Percentiles rank a stretch among this genome's conserved stretches.
phyloP scores from a whole-genome alignment of 2,888 invertebrate genomes.

The Smittia sp. region DNA sequence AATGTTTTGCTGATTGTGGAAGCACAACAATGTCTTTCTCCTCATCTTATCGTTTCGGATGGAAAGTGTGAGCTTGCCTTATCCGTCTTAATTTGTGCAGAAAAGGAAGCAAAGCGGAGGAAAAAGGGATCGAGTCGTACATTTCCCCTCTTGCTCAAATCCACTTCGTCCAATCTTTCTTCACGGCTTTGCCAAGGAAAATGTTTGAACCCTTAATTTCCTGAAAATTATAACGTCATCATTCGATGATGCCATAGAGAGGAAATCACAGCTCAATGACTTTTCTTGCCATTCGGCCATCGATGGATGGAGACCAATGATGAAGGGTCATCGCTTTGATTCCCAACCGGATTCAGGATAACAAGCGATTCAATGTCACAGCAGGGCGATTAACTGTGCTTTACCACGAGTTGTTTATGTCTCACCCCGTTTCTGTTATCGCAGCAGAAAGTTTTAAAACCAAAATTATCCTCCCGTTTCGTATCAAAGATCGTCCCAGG shows the following conservation, averaged over 20 bases:
- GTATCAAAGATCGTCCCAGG: conserved; percentile 20
- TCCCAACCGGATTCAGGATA: conserved; percentile 10
- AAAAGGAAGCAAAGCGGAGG: not conserved
- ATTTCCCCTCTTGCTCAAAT: conserved; percentile 9
- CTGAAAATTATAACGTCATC: conserved; percentile 37
- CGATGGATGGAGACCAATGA: not conserved
- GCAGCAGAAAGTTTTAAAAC: not conserved
- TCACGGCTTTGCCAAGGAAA: not conserved
- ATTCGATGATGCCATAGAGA: not conserved
- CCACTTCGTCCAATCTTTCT: not conserved
- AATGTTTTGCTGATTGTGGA: conserved; percentile 35
- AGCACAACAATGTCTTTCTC: conserved; percentile 11
- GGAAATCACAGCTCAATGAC: conserved; percentile 20
- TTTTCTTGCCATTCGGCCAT: not conserved
- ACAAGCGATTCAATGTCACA: not conserved
- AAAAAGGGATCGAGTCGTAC: conserved; percentile 14
- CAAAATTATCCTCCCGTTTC: conserved; percentile 1
- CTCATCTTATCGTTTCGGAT: not conserved
- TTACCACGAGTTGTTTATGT: not conserved
- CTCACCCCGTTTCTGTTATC: not conserved
- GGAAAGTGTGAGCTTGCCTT: conserved; percentile 10
- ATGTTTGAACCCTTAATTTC: conserved; percentile 37
- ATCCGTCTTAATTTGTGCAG: conserved; percentile 32
- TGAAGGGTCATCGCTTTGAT: conserved; percentile 14
- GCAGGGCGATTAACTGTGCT: not conserved